These are phyloP conservation scores for Formica aserva DNA, from an alignment of 2,888 invertebrate genomes.

Conservation along the genomic window DNA sequence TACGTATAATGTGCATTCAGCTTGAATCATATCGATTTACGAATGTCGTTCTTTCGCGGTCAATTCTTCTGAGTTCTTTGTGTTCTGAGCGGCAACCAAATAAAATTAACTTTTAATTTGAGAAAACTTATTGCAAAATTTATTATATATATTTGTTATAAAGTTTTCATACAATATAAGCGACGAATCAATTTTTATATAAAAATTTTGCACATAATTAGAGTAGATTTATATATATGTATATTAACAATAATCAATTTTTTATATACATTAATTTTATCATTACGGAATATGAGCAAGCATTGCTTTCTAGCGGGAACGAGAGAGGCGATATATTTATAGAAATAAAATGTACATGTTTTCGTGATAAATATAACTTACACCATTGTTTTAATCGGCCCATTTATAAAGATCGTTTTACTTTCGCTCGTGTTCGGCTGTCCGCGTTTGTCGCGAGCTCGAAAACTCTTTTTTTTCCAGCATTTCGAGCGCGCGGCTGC, in stretches of 20 bases:
- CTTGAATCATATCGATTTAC: constrained; percentile 62
- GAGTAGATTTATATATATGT: background rate
- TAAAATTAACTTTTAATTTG: constrained; percentile 6
- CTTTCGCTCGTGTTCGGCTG: constrained; percentile 40
- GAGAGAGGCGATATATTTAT: constrained; percentile 18
- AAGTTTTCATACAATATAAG: background rate
- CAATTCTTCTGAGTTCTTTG: constrained; percentile 29
- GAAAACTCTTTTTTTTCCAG: constrained; percentile 40
- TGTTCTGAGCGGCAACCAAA: background rate
- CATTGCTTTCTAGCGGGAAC: background rate
- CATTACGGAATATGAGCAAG: background rate
- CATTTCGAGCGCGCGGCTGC: constrained; percentile 60
- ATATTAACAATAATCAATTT: background rate
- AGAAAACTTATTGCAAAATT: background rate
- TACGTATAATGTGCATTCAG: background rate
- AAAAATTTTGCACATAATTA: background rate
- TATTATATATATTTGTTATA: background rate
- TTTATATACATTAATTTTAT: background rate
- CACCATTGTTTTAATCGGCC: constrained; percentile 39
- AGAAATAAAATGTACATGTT: constrained; percentile 18
- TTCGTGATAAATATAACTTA: constrained; percentile 20
- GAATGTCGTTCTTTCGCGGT: constrained; percentile 50
- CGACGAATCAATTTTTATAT: background rate
- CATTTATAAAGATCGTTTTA: constrained; percentile 52
- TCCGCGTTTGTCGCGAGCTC: constrained; percentile 36